Evolutionary conservation across 2,113 vertebrate species (phyloP).

Genomic region (Trichechus manatus): DNA sequence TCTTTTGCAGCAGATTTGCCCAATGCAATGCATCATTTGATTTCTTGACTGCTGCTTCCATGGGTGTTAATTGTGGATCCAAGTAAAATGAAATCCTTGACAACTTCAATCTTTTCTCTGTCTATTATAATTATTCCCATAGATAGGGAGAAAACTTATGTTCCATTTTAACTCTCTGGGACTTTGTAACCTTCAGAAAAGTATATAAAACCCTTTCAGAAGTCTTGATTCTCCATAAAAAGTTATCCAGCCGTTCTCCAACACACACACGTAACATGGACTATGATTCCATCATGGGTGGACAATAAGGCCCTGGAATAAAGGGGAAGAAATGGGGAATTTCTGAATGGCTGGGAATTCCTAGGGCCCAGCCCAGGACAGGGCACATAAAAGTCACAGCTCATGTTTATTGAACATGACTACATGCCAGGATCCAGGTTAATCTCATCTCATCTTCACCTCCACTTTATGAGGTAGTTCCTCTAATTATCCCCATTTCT

Average conservation of each 20-base stretch:
- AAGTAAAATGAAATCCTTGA: too few relatives aligned
- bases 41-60: too few relatives aligned
- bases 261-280: background rate
- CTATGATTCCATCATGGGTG: background rate
- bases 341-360: background rate
- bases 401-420: background rate
- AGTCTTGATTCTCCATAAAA: constrained; percentile 5
- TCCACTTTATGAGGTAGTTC: background rate
- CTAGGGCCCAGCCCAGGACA: background rate
- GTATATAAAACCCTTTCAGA: background rate
- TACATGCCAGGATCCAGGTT: background rate
- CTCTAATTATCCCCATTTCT: background rate
- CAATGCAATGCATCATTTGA: too few relatives aligned
- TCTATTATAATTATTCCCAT: background rate
- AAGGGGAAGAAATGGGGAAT: constrained; percentile 21
- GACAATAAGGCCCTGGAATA: background rate
- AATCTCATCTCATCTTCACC: background rate
- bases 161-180: background rate
- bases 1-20: too few relatives aligned
- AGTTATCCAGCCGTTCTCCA: background rate
- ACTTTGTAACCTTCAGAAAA: background rate
- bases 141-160: background rate
- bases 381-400: background rate
- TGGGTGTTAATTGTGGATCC: too few relatives aligned
- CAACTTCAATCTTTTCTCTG: too few relatives aligned